Base-by-base conservation (phyloP, 2,888 invertebrate species). In the Abrostola tripartita region DNA sequence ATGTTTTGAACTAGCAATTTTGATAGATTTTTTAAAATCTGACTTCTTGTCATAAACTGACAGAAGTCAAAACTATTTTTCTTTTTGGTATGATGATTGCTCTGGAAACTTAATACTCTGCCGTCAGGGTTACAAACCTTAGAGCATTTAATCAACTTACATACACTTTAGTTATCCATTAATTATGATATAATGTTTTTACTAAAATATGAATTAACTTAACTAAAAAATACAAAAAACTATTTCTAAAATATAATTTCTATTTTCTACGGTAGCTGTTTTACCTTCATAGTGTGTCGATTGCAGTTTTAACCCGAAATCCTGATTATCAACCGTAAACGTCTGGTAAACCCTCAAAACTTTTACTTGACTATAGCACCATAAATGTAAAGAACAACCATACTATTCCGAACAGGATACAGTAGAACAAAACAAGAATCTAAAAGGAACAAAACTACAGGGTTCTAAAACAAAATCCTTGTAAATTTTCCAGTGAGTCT, bases 11-110 rank as follows among this genome's bases (percentile, higher is more conserved):
- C 44, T 55, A 9, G 38, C 36, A 59, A 38, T 54, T 58, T 59
- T 37, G 37, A 36, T 52, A 1, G 6, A 11, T 51, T 55, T 40
- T 14, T 9, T 6, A 44, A 49, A 49, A 38, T 14, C 36, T 36
- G 51, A 35, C 35, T 51, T 12, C 44, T 41, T 63, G 40, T 51
- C 8, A 37, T 9, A 36, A 50, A n/a, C 6, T 72, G 73, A 51
- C 58, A 61, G 52, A 36, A 41, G 73, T 50, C 67, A 55, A 40
- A 8, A 6, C 49, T 38, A n/a, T 8, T 8, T 52, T 7, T 24
- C 0, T 11, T 5, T 62, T 11, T 53, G 7, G 9, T 8, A 41
- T 0, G 5, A n/a, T 24, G 9, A 24, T 14, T 47, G 12, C 41
- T 50, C 2, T n/a, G 44, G 24, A 40, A 54, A 4, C 1, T 35